These are phyloP conservation scores for Gila robusta DNA, from an alignment of 2,797 vertebrate species.

Conservation along the genomic window DNA sequence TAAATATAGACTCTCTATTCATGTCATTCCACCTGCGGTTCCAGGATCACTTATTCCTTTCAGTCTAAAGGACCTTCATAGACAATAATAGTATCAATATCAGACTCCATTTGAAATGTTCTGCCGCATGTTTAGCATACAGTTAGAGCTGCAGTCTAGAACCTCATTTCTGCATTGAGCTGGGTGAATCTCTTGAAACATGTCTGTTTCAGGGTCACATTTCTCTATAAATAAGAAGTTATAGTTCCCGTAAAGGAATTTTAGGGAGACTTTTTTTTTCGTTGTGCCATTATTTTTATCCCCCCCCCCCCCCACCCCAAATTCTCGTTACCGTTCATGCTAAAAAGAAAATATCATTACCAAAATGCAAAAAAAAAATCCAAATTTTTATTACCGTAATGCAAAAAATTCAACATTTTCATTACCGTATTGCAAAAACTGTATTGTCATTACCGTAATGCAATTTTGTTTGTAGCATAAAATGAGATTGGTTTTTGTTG, in stretches of 20 bases:
- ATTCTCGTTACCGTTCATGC: too few species aligned
- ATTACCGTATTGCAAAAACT: background rate
- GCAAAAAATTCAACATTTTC: background rate
- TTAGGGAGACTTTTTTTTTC: background rate
- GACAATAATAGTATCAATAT: background rate
- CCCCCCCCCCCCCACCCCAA: too few species aligned
- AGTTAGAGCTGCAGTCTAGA: slow-evolving; percentile 4
- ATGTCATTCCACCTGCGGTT: background rate
- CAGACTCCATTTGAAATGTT: background rate
- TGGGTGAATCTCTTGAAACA: background rate
- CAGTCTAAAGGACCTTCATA: background rate
- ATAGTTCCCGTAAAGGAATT: background rate
- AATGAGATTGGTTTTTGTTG: background rate
- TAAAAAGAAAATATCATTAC: too few species aligned
- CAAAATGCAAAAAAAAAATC: background rate
- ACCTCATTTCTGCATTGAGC: background rate
- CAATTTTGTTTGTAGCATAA: background rate
- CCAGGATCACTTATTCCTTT: background rate
- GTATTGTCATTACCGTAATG: background rate
- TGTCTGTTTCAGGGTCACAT: background rate
- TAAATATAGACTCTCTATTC: background rate
- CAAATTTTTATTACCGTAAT: background rate
- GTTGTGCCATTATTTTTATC: background rate
- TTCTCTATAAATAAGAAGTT: background rate
- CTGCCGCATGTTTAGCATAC: background rate